phyloP scores from a whole-genome alignment of 1,140 invertebrate species.

The Lucilia sericata region DNA sequence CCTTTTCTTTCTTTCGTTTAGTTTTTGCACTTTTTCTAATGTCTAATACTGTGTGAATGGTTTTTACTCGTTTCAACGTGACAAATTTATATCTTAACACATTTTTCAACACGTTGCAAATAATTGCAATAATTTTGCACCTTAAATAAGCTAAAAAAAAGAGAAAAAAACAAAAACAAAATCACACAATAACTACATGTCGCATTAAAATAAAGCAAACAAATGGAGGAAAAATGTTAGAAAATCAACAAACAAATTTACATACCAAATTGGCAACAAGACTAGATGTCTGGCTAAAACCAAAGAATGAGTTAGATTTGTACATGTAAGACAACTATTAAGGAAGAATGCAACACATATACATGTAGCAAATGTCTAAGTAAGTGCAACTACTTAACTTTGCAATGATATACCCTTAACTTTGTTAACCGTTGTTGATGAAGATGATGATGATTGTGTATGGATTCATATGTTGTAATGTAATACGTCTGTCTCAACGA shows the following conservation, averaged over 20 bases:
- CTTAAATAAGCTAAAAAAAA: constrained; percentile 33
- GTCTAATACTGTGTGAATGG: constrained; percentile 30
- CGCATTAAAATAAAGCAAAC: constrained; percentile 37
- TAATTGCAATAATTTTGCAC: constrained; percentile 44
- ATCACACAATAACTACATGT: constrained; percentile 15
- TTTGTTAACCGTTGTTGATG: not conserved
- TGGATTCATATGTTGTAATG: not conserved
- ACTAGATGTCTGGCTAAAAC: not conserved
- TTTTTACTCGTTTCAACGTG: constrained; percentile 28
- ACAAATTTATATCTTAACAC: constrained; percentile 44
- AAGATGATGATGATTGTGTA: not conserved
- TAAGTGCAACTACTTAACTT: constrained; percentile 3
- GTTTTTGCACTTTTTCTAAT: constrained; percentile 6
- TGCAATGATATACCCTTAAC: constrained; percentile 27
- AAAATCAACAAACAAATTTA: constrained; percentile 34
- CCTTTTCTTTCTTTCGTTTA: constrained; percentile 18
- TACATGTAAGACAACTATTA: not conserved
- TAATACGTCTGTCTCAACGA: not conserved
- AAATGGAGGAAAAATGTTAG: not conserved
- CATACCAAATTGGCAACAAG: constrained; percentile 39
- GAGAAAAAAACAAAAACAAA: not conserved
- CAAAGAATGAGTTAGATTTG: not conserved
- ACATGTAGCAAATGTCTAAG: not conserved
- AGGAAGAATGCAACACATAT: not conserved
- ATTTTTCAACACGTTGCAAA: constrained; percentile 41